Conservation (phyloP, 2,113 vertebrate species). For the Danionella cerebrum region DNA sequence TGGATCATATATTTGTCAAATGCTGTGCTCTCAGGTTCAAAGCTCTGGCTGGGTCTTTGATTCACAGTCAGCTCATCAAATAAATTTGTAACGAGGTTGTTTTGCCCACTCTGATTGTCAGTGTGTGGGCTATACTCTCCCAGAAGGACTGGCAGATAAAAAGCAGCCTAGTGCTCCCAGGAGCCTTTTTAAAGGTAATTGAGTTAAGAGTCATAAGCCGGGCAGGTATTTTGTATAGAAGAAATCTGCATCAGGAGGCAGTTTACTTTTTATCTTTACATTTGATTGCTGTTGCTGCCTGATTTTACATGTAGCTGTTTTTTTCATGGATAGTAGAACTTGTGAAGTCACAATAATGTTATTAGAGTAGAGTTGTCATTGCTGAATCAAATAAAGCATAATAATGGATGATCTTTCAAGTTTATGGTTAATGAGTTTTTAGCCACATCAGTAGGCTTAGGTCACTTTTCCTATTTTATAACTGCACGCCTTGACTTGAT, state of each 20-base stretch:
- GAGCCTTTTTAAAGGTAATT: constrained; percentile 34
- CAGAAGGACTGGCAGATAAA: constrained; percentile 35
- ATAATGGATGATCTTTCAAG: no score
- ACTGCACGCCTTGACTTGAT: no score
- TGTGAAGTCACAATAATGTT: neutral
- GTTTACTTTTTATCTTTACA: constrained; percentile 18
- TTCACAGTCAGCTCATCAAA: constrained; percentile 28
- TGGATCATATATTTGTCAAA: constrained; percentile 32
- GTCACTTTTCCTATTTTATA: no score
- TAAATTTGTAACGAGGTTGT: constrained; percentile 28
- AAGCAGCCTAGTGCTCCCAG: constrained; percentile 30
- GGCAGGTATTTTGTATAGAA: neutral
- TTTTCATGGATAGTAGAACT: neutral
- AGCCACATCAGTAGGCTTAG: no score
- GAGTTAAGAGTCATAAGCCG: constrained; percentile 26
- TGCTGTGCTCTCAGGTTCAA: constrained; percentile 32
- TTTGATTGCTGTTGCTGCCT: constrained; percentile 1
- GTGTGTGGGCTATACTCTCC: constrained; percentile 18
- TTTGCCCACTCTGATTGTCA: constrained; percentile 31
- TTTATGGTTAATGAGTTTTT: no score
- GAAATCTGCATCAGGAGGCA: neutral
- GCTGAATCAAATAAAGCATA: no score
- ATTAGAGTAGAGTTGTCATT: neutral
- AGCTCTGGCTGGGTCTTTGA: constrained; percentile 25
- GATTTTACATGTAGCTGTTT: neutral